Conservation (phyloP, 2,113 vertebrate species). For the Pomatostomus ruficeps region DNA sequence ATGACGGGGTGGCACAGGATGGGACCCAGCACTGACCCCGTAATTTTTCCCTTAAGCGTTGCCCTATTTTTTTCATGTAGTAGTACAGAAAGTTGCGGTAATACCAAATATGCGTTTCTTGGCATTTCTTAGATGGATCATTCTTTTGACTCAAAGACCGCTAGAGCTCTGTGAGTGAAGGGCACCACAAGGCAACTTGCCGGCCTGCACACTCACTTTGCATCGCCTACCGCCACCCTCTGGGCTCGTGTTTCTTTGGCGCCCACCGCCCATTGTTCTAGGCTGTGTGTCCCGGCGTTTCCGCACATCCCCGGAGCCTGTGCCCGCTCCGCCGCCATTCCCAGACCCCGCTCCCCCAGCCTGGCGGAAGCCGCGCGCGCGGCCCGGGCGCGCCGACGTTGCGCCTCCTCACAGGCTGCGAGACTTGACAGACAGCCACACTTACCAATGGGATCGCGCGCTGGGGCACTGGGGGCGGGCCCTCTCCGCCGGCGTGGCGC, state of each 20-base stretch:
- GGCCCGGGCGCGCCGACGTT: accelerated
- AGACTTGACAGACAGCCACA: accelerated
- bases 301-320: accelerated
- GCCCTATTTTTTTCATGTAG: not conserved
- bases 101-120: not conserved
- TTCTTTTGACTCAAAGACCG: not conserved
- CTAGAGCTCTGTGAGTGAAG: not conserved
- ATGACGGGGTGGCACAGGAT: accelerated
- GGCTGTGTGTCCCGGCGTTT: accelerated
- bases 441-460: accelerated
- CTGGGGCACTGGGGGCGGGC: accelerated
- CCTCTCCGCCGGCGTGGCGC: accelerated
- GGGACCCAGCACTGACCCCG: accelerated
- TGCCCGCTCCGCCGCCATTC: accelerated
- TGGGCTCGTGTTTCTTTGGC: accelerated
- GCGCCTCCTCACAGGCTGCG: not conserved
- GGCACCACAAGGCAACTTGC: too few species aligned
- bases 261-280: not conserved
- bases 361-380: accelerated
- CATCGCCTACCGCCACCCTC: too few species aligned
- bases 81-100: not conserved
- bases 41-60: not conserved
- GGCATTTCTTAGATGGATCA: not conserved
- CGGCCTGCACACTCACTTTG: too few species aligned
- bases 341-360: accelerated